These are phyloP conservation scores for Hesperia comma DNA, from an alignment of 2,888 invertebrate genomes.

Conservation along the genomic window DNA sequence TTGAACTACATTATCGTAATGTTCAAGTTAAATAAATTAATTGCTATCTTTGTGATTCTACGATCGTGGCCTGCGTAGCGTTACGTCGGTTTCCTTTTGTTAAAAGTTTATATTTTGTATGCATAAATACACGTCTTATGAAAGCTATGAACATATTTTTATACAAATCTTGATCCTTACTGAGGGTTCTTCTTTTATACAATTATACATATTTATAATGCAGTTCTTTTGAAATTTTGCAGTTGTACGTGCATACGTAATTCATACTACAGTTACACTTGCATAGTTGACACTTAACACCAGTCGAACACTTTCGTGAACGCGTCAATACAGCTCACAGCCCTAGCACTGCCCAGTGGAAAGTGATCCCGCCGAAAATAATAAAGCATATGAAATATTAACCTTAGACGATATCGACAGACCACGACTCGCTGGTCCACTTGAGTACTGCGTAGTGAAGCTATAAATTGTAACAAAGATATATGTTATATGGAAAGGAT, in stretches of 20 bases:
- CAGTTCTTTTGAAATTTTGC: background rate
- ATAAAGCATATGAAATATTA: background rate
- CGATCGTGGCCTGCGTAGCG: too few species aligned
- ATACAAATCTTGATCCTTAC: too few species aligned
- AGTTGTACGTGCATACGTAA: too few species aligned
- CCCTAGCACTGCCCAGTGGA: constrained; percentile 3
- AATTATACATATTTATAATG: background rate
- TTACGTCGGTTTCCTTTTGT: too few species aligned
- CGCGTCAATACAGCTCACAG: constrained; percentile 13
- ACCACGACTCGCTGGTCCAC: constrained; percentile 43
- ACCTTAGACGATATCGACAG: constrained; percentile 37
- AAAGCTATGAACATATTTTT: too few species aligned
- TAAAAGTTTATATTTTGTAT: too few species aligned
- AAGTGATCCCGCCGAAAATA: constrained; percentile 16
- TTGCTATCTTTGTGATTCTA: too few species aligned
- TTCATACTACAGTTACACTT: background rate
- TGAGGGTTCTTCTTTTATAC: too few species aligned
- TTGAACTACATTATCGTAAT: too few species aligned
- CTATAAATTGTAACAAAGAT: constrained; percentile 20
- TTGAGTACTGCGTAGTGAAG: constrained; percentile 20
- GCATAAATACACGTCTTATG: too few species aligned
- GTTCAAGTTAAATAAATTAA: too few species aligned
- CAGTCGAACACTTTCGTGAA: background rate
- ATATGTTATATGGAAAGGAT: background rate
- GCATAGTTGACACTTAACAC: constrained; percentile 9